Evolutionary conservation across 2,888 invertebrate genomes (phyloP).

Genomic region (Drosophila leonis): DNA sequence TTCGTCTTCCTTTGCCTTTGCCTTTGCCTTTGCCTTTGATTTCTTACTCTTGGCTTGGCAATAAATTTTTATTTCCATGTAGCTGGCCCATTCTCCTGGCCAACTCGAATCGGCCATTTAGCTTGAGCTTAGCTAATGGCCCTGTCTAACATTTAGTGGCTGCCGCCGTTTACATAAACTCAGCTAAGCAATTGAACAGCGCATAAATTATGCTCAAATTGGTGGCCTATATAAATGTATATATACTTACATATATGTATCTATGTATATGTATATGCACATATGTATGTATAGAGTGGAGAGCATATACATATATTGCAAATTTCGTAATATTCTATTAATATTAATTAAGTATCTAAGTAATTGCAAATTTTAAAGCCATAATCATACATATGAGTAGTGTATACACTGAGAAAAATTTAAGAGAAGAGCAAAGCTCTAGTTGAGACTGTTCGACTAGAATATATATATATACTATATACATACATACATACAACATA

Average conservation of each 20-base stretch:
- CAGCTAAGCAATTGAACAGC: not conserved
- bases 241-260: not conserved
- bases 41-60: conserved; percentile 64
- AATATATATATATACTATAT: no score
- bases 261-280: no score
- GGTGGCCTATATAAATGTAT: not conserved
- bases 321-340: not conserved
- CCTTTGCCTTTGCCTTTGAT: conserved; percentile 46
- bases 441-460: no score
- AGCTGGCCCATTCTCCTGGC: not conserved
- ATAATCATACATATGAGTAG: no score
- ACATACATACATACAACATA: no score
- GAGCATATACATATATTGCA: not conserved
- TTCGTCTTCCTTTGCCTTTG: not conserved
- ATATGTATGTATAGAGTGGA: not conserved
- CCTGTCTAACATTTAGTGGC: conserved; percentile 31
- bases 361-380: not conserved
- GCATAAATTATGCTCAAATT: conserved; percentile 26
- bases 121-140: conserved; percentile 50
- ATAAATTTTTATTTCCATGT: conserved; percentile 70
- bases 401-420: not conserved
- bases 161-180: conserved; percentile 18
- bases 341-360: not conserved
- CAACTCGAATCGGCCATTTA: conserved; percentile 46
- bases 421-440: not conserved